These are phyloP conservation scores for Apodemia mormo DNA, from an alignment of 2,888 invertebrate species.

Conservation along the genomic window DNA sequence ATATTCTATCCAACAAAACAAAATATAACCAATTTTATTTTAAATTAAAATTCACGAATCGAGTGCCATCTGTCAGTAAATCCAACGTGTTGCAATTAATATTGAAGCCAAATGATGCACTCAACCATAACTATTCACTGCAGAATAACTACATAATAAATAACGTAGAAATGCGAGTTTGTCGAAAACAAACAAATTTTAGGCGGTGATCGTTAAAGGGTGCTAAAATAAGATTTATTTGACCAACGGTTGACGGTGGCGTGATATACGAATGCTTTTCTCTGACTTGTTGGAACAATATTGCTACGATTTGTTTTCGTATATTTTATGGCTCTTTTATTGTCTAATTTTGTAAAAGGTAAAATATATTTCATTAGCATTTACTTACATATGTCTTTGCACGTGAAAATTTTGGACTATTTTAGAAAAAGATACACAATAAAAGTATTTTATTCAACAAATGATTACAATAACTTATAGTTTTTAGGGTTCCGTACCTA, in stretches of 20 bases:
- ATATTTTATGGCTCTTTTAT: neutral
- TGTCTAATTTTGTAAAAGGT: neutral
- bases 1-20: no score
- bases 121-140: conserved; percentile 15
- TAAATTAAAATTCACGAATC: neutral
- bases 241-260: conserved; percentile 35
- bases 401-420: no score
- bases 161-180: conserved; percentile 32
- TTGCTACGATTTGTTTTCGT: conserved; percentile 18
- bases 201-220: conserved; percentile 41
- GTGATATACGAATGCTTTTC: conserved; percentile 33
- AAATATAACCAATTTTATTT: neutral
- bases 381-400: no score
- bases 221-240: conserved; percentile 45
- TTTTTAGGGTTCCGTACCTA: no score
- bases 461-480: no score
- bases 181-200: conserved; percentile 39
- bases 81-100: neutral
- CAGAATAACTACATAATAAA: conserved; percentile 21
- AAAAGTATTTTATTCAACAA: no score
- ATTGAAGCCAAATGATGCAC: conserved; percentile 14
- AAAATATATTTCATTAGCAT: neutral
- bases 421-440: no score
- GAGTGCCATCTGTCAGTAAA: neutral
- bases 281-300: conserved; percentile 21